A percentile compares a stretch with the other conserved stretches of the same genome.
phyloP scores from a whole-genome alignment of 2,797 vertebrate species.

The Zalophus californianus region DNA sequence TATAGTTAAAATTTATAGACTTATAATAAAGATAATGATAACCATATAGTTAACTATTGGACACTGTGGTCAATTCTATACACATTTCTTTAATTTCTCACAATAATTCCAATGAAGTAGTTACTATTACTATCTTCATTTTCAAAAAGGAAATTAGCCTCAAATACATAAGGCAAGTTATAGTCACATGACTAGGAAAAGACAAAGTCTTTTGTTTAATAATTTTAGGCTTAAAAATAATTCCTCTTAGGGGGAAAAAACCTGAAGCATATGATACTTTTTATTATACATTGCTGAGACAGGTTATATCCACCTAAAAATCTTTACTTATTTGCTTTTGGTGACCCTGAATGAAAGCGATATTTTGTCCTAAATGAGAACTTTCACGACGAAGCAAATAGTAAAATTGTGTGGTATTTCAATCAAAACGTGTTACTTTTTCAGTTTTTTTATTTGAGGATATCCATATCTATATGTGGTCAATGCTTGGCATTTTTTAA shows the following conservation, averaged over 20 bases:
- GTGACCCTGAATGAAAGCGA: background rate
- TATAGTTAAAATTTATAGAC: background rate
- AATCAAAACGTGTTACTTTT: background rate
- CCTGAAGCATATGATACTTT: background rate
- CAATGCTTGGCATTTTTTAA: background rate
- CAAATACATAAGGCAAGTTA: background rate
- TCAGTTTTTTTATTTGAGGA: background rate
- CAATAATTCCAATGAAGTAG: background rate
- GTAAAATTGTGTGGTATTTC: background rate
- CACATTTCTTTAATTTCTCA: background rate
- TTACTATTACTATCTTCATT: background rate
- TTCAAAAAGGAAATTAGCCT: background rate
- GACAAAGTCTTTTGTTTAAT: background rate
- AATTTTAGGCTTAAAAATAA: background rate
- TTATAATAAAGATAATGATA: background rate
- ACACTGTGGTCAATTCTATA: background rate
- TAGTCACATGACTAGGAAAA: background rate
- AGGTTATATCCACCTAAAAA: background rate
- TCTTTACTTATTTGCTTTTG: background rate
- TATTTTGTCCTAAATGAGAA: constrained; percentile 32
- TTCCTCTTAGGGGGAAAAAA: background rate
- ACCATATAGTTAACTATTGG: background rate
- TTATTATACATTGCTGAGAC: background rate
- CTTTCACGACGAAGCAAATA: background rate
- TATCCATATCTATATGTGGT: background rate